Conservation (phyloP, 2,888 invertebrate genomes). For the Tachystola acroxantha region DNA sequence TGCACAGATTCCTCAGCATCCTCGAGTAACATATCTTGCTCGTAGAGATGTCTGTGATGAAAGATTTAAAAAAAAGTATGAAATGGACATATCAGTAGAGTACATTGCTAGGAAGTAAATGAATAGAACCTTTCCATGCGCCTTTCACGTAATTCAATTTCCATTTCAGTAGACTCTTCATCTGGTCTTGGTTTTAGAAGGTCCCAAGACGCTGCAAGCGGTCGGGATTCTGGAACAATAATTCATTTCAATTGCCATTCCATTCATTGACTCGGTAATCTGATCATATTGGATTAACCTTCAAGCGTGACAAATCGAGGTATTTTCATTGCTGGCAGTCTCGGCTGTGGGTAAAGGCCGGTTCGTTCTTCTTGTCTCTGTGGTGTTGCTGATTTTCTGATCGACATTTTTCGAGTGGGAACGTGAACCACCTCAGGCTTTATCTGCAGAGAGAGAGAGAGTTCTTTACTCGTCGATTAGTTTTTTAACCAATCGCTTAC, state of each 20-base stretch:
- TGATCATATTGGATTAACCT: too few relatives aligned
- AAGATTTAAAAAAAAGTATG: not conserved
- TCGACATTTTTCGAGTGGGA: conserved; percentile 19
- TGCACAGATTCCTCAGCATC: conserved; percentile 78
- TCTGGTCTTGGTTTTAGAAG: conserved; percentile 51
- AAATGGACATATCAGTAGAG: too few relatives aligned
- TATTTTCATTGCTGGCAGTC: conserved; percentile 39
- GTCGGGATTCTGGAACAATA: conserved; percentile 47
- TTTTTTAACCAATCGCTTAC: too few relatives aligned
- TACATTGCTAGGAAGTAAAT: not conserved
- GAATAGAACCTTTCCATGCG: conserved; percentile 66
- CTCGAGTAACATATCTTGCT: conserved; percentile 81
- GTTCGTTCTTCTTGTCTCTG: conserved; percentile 31
- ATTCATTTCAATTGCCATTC: too few relatives aligned
- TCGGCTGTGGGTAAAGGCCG: conserved; percentile 31
- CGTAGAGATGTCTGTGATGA: conserved; percentile 70
- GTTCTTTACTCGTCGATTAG: too few relatives aligned
- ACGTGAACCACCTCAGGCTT: conserved; percentile 36
- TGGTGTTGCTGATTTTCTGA: conserved; percentile 20
- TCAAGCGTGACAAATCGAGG: conserved; percentile 47
- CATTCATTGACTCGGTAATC: too few relatives aligned
- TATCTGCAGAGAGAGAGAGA: conserved; percentile 32
- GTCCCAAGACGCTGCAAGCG: conserved; percentile 59
- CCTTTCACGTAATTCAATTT: conserved; percentile 74
- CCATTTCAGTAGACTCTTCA: conserved; percentile 64